Percentiles rank a stretch among this genome's conserved stretches.
Evolutionary conservation across 2,888 invertebrate genomes (phyloP).

Genomic region (Eupithecia centaureata): DNA sequence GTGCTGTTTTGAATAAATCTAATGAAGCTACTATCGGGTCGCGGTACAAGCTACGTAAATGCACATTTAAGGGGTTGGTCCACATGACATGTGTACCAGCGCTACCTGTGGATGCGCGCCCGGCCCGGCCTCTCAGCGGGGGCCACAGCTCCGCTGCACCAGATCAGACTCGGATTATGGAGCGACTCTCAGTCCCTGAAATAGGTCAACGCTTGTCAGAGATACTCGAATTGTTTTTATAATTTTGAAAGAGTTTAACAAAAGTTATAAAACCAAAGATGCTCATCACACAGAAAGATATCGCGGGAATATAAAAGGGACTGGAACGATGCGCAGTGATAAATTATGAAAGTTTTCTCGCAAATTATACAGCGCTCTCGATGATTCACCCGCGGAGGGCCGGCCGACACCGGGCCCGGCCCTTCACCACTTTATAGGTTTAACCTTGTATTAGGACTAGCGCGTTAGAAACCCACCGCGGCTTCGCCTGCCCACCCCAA

Average conservation of each 20-base stretch:
- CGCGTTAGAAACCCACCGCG: too few relatives aligned
- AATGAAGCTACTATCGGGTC: background rate
- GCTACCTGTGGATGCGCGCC: background rate
- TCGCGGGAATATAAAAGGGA: slow-evolving; percentile 42
- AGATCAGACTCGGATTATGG: background rate
- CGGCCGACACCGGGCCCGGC: background rate
- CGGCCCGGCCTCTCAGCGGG: background rate
- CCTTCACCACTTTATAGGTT: background rate
- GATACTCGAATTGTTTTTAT: slow-evolving; percentile 22
- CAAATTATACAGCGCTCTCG: slow-evolving; percentile 41
- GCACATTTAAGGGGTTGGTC: background rate
- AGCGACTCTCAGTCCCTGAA: background rate
- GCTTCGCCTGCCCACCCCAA: too few relatives aligned
- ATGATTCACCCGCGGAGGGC: slow-evolving; percentile 37
- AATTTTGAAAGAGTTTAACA: slow-evolving; percentile 31
- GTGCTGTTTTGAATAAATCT: background rate
- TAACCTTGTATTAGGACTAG: too few relatives aligned
- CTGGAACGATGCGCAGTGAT: slow-evolving; percentile 37
- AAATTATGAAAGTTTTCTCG: slow-evolving; percentile 43
- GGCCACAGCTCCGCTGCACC: background rate
- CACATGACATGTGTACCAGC: background rate
- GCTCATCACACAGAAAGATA: slow-evolving; percentile 40
- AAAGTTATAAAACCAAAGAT: slow-evolving; percentile 33
- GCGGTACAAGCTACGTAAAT: background rate
- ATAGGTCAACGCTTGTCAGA: slow-evolving; percentile 15